Percentiles rank a stretch among this genome's conserved stretches.
phyloP scores from a whole-genome alignment of 2,113 vertebrate genomes.

The Chamaea fasciata region DNA sequence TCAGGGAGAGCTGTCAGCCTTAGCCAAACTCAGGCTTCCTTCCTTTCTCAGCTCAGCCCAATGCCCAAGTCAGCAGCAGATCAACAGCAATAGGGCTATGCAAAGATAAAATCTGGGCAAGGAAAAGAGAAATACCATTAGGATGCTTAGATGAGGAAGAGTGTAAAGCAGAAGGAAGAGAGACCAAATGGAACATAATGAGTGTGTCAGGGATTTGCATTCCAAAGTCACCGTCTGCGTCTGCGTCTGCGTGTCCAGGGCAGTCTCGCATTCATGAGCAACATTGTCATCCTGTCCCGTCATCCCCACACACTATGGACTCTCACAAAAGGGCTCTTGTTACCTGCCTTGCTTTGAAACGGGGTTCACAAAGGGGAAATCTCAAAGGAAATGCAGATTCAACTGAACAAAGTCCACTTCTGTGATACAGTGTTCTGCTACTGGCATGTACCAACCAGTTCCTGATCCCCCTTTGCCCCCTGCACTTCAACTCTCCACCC shows the following conservation, averaged over 20 bases:
- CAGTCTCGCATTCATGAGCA: neutral
- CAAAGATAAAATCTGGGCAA: neutral
- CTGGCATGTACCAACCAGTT: conserved; percentile 32
- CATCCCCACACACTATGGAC: neutral
- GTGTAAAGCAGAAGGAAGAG: neutral
- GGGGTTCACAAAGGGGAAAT: neutral
- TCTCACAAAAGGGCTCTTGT: neutral
- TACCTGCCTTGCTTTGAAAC: neutral
- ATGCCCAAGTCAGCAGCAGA: neutral
- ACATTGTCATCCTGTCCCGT: neutral
- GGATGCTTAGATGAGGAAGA: neutral
- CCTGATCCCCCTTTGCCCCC: neutral
- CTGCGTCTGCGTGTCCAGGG: neutral
- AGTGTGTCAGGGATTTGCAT: neutral
- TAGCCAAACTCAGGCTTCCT: neutral
- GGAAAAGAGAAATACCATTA: neutral
- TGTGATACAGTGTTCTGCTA: neutral
- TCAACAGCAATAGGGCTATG: neutral
- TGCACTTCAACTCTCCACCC: neutral
- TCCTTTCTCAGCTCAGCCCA: neutral
- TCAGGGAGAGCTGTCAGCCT: neutral
- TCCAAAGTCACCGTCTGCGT: neutral
- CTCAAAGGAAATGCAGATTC: neutral
- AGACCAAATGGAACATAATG: neutral
- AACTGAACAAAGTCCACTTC: neutral